phyloP scores from a whole-genome alignment of 2,113 vertebrate species.

The Sinocyclocheilus rhinocerous region DNA sequence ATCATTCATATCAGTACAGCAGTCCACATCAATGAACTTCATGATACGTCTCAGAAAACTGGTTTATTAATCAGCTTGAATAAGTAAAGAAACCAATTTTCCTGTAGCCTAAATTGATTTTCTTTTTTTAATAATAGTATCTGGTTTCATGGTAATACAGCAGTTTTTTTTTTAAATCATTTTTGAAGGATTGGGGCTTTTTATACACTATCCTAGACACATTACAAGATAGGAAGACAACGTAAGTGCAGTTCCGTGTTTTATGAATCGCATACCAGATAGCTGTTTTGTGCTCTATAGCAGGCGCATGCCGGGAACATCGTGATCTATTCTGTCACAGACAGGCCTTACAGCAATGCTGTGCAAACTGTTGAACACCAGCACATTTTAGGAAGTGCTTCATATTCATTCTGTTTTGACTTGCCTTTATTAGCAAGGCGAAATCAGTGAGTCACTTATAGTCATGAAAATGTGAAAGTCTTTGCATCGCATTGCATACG shows the following conservation, averaged over 20 bases:
- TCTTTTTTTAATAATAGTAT: neutral
- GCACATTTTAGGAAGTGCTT: neutral
- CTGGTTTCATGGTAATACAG: neutral
- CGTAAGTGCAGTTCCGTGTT: no score
- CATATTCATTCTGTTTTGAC: neutral
- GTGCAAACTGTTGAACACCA: constrained; percentile 12
- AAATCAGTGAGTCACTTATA: neutral
- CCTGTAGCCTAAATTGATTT: neutral
- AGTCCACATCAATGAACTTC: neutral
- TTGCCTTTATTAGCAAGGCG: neutral
- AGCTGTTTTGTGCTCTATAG: neutral
- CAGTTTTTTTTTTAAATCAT: neutral
- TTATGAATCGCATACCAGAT: neutral
- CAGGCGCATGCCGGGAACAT: neutral
- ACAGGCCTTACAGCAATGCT: neutral
- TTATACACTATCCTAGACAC: no score
- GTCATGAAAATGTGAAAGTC: neutral
- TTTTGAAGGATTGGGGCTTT: neutral
- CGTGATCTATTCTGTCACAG: neutral
- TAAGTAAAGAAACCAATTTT: neutral
- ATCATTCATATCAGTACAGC: neutral
- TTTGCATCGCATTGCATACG: neutral
- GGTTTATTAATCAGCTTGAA: neutral
- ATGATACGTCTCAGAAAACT: neutral
- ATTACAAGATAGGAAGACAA: no score